Base-by-base conservation (phyloP, 53 echinoderm and acorn worm genomes). In the Paelopatides confundens region DNA sequence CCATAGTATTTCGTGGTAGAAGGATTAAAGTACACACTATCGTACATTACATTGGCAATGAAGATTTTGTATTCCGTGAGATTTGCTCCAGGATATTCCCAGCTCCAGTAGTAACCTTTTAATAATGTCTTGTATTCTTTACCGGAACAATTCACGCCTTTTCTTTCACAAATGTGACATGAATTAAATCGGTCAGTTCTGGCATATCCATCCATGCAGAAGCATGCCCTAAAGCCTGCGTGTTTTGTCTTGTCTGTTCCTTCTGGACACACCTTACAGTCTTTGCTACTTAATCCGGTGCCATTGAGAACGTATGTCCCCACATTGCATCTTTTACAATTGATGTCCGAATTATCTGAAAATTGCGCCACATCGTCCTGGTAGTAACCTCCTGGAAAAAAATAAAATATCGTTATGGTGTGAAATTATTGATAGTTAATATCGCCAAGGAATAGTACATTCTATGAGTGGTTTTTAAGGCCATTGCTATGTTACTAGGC, bases 181-280 rank as follows among this genome's bases (percentile, higher is more conserved):
- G 31, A 9, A 2, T 32, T 27, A 48, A 52, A 81, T 31, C 81
- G 17, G 52, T 81, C 23, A 12, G 52, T 48, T 18, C 81, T 43
- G 29, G 51, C 51, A 31, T 53, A 81, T 2, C 32, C 58, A 12
- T 51, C 17, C 32, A 52, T 51, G 30, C 81, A 81, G 31, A 52
- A 81, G 35, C 81, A 81, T 15, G 81, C 81, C 14, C 81, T 51
- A 26, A 31, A 52, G 30, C 81, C 81, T 31, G 81, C 81, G 51
- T 81, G 31, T 12, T 15, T 26, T 21, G 81, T 81, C 31, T 81
- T 30, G 33, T 81, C 33, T 3, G 81, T 81, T 52, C 81, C 81
- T 29, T 31, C 58, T 27, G 81, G 81, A 30, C 81, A 81, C 26
- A 81, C 81, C 12, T 52, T 51, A 31, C 58, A 54, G 18, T 54